Evolutionary conservation across 2,113 vertebrate genomes (phyloP), one percentile per base, ranked within the genome.

Genomic region (Eudorcas thomsonii): DNA sequence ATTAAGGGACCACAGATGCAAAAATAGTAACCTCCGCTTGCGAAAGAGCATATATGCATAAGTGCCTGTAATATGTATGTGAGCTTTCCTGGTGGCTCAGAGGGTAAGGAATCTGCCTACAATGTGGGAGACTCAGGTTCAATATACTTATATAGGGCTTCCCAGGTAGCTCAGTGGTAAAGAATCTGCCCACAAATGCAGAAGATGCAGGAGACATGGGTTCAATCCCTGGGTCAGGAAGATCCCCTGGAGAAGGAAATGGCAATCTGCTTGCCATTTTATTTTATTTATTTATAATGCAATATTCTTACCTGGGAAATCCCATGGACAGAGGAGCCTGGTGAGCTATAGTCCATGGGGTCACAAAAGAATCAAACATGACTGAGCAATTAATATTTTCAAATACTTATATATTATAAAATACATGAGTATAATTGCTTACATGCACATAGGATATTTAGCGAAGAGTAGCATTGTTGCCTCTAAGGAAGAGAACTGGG

Each of bases 401-500:
- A 36, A 0, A 0, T 36, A 36, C 71, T 67, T 67, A 19, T 5
- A 67, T 5, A 67, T 25, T 43, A 54, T n/a, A 54, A 54, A 82
- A 83, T 12, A 21, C 26, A 4, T 11, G 26, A 4, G 36, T 8
- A 3, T 3, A 14, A 25, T 5, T 12, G 52, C 80, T 71, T 15
- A 3, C 30, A 2, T 6, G 52, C 0, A 8, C 8, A 0, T 1
- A 1, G 36, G 15, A 5, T 3, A 17, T 12, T 50, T 2, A 60
- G 15, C 57, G 28, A 48, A 52, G 39, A 39, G 2, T 1, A 17
- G 74, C 19, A 17, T 1, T 9, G 7, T 39, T 6, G 13, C 50
- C 77, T 33, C 26, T 28, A 3, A 10, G 57, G 14, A 60, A 36
- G 28, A 55, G 21, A 23, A 17, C 1, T 14, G 83, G 52, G 48